Conservation (phyloP, 2,888 invertebrate genomes). For the Aleiodes leptofemur region DNA sequence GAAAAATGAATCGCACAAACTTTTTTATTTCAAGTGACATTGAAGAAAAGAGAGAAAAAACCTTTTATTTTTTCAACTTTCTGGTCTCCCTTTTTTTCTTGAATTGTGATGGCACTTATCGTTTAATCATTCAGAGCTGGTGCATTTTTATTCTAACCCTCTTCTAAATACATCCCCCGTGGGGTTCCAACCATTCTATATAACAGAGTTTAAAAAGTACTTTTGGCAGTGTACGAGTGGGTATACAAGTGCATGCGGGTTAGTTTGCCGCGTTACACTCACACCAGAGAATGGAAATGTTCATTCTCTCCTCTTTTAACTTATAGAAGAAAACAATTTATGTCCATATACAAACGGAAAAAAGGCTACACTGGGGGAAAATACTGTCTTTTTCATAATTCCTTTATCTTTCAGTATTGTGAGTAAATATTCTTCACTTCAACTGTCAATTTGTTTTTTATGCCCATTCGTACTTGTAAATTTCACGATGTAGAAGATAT, state of each 20-base stretch:
- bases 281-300: slow-evolving; percentile 13
- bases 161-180: slow-evolving; percentile 47
- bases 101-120: slow-evolving; percentile 7
- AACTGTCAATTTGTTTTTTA: neutral
- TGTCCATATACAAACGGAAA: neutral
- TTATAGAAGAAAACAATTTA: slow-evolving; percentile 14
- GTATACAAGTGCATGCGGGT: slow-evolving; percentile 66
- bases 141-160: slow-evolving; percentile 32
- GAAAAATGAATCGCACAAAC: too few species aligned
- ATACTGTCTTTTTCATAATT: neutral
- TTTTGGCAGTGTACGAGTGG: slow-evolving; percentile 64
- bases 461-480: neutral
- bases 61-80: too few species aligned
- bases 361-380: slow-evolving; percentile 5
- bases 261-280: slow-evolving; percentile 63
- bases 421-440: too few species aligned
- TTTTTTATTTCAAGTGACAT: too few species aligned
- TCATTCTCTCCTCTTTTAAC: slow-evolving; percentile 28
- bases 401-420: neutral
- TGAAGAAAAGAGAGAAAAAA: too few species aligned
- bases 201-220: slow-evolving; percentile 61
- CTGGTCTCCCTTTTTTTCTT: too few species aligned
- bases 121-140: slow-evolving; percentile 20
- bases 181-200: slow-evolving; percentile 38
- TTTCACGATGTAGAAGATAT: slow-evolving; percentile 21